Evolutionary conservation across 1,140 invertebrate species (phyloP).

Genomic region (Tetraneura akinire): DNA sequence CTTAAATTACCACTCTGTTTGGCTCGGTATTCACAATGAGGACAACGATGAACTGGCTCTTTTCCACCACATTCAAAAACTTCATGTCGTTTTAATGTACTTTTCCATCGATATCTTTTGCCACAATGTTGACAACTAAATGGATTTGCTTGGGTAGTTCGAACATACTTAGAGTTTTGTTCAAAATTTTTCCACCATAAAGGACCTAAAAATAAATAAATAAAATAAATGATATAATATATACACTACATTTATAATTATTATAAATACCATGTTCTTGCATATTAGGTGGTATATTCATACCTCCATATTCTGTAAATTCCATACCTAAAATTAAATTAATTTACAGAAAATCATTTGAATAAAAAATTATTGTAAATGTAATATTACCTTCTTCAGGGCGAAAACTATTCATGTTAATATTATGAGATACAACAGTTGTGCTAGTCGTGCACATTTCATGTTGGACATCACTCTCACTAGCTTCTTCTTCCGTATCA

Average conservation of each 20-base stretch:
- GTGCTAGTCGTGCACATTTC: constrained; percentile 36
- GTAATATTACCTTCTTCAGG: constrained; percentile 44
- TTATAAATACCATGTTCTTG: constrained; percentile 42
- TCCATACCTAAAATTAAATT: constrained; percentile 31
- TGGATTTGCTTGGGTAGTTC: constrained; percentile 52
- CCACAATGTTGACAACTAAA: constrained; percentile 74
- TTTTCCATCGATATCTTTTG: constrained; percentile 80
- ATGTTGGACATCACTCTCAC: constrained; percentile 29
- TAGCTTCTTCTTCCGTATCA: constrained; percentile 43
- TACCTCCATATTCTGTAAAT: constrained; percentile 41
- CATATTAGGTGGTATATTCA: constrained; percentile 42
- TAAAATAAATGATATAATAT: no score
- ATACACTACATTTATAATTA: not conserved
- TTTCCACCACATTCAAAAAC: constrained; percentile 86
- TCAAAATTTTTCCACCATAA: constrained; percentile 53
- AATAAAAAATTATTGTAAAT: not conserved
- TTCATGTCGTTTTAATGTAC: constrained; percentile 77
- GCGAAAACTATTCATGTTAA: constrained; percentile 35
- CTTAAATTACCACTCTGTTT: constrained; percentile 78
- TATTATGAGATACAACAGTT: constrained; percentile 3
- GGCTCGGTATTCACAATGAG: constrained; percentile 76
- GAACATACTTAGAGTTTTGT: constrained; percentile 54
- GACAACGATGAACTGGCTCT: constrained; percentile 77
- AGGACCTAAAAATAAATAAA: constrained; percentile 36
- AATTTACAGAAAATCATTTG: not conserved